Evolutionary conservation across 2,797 vertebrate species (phyloP).

Genomic region (Luscinia megarhynchos): DNA sequence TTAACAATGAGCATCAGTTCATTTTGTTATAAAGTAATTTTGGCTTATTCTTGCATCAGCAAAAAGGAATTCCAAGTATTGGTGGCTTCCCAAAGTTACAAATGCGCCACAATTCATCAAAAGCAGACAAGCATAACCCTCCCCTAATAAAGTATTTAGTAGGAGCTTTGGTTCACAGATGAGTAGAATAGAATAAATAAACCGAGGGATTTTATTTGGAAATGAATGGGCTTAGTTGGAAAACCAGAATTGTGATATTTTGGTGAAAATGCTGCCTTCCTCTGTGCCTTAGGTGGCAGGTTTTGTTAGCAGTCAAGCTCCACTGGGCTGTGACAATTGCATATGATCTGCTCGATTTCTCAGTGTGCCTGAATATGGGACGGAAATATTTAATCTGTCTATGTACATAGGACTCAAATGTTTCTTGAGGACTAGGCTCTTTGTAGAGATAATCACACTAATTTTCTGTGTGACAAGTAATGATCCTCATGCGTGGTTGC

Average conservation of each 20-base stretch:
- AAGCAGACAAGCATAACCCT: not conserved
- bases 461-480: not conserved
- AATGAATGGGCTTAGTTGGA: not conserved
- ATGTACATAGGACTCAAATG: rapidly evolving
- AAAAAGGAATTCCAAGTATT: not conserved
- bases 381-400: not conserved
- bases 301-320: not conserved
- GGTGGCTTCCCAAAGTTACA: not conserved
- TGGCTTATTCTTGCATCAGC: not conserved
- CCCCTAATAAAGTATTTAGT: not conserved
- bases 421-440: not conserved
- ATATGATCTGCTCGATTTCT: not conserved
- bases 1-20: not conserved
- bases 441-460: not conserved
- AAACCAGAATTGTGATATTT: not conserved
- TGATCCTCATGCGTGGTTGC: not conserved
- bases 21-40: not conserved
- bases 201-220: not conserved
- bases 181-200: not conserved
- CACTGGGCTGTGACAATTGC: not conserved
- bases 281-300: not conserved
- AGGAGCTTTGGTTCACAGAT: not conserved
- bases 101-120: rapidly evolving
- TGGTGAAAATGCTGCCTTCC: not conserved
- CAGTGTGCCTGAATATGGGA: not conserved